Base-by-base conservation (phyloP, 2,113 vertebrate species). In the Lutjanus erythropterus region DNA sequence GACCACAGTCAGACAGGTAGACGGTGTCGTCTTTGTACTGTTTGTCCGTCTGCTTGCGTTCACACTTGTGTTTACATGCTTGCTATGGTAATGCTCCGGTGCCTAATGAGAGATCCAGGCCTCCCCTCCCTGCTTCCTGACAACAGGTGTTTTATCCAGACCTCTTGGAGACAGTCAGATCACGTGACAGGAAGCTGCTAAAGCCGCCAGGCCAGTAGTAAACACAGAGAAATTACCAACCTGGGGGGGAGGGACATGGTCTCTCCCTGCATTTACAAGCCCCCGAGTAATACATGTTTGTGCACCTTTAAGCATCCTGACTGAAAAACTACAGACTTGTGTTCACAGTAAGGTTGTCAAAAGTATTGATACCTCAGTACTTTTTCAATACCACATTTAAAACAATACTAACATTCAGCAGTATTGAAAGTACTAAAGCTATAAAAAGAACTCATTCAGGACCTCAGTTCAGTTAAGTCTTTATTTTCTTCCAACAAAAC, bases 141-240 rank as follows among this genome's bases (percentile, higher is more conserved):
- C 58, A 58, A 86, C 88, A 93, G 86, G 88, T 91, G 86, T 88
- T 84, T 80, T 73, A 84, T 77, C 62, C 78, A 86, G 88, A 87
- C 84, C 80, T 84, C 58, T 56, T 72, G 85, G 79, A 87, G 72
- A 66, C 81, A 71, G 46, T 23, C 47, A 31, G 69, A 67, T 90
- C 88, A 90, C 80, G 71, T 88, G 85, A 88, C 88, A 89, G 87
- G 89, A 91, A 83, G 68, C 85, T 66, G 53, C 49, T 73, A 23
- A 73, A 79, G 78, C 76, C 65, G 53, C 46, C 41, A 53, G 58
- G 39, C 46, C 65, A 37, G 44, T 78, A 29, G 71, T 89, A 86
- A 90, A 91, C 71, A 86, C 46, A 23, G 29, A 81, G 60, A 84
- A 85, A 89, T 71, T 61, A 86, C 55, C 64, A 61, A 75, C 75